Evolutionary conservation across 2,797 vertebrate genomes (phyloP).

Genomic region (Oryzias dopingdopingensis): DNA sequence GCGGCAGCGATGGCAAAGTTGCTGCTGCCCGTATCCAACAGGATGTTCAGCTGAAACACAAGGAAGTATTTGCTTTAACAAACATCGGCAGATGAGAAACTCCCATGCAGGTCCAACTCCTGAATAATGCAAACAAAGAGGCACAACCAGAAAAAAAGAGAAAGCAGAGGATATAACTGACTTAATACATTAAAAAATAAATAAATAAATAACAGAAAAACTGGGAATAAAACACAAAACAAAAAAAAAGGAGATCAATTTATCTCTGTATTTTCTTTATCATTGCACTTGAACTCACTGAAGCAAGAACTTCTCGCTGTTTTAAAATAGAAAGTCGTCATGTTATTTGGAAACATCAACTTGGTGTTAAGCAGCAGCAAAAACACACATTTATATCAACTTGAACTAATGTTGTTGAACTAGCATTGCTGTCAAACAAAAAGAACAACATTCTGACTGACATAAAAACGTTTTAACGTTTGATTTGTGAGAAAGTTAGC

Average conservation of each 20-base stretch:
- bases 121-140: constrained; percentile 3
- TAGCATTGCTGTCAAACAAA: not conserved
- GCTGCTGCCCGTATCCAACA: constrained; percentile 98
- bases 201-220: too few species aligned
- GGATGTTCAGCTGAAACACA: constrained; percentile 89
- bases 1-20: constrained; percentile 96
- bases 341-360: not conserved
- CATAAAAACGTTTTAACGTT: constrained; percentile 33
- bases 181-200: too few species aligned
- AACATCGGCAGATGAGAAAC: not conserved
- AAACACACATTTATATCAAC: not conserved
- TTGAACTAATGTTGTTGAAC: not conserved
- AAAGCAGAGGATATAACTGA: not conserved
- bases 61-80: constrained; percentile 26
- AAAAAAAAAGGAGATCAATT: too few species aligned
- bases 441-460: not conserved
- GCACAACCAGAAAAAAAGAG: not conserved
- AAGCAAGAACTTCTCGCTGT: not conserved
- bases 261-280: too few species aligned
- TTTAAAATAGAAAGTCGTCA: too few species aligned
- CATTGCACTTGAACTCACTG: too few species aligned
- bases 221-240: too few species aligned
- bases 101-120: not conserved
- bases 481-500: constrained; percentile 40
- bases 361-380: not conserved